A percentile compares a stretch with the other conserved stretches of the same genome.
Conservation (phyloP, 2,113 vertebrate species). For the Proteles cristata region DNA sequence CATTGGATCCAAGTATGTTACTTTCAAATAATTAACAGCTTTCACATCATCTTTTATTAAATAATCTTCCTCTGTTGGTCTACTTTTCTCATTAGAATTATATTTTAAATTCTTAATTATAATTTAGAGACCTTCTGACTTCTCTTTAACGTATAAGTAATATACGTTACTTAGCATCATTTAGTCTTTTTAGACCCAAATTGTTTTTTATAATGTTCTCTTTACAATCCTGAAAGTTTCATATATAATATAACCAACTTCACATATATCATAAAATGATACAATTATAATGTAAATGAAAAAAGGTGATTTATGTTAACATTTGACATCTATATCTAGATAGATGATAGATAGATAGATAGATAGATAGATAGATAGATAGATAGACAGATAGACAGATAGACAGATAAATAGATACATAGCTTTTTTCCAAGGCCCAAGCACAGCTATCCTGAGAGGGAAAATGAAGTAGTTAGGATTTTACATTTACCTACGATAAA, state of each 20-base stretch:
- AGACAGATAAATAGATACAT: too few species aligned
- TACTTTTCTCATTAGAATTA: neutral
- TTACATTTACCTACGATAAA: neutral
- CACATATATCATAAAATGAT: neutral
- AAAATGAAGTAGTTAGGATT: neutral
- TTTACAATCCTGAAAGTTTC: neutral
- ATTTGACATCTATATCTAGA: neutral
- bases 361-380: neutral
- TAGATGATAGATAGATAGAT: neutral
- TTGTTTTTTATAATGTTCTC: neutral
- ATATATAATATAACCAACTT: neutral
- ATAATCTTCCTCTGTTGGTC: neutral
- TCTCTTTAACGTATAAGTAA: neutral
- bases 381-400: neutral
- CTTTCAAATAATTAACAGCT: neutral
- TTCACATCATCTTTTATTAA: neutral
- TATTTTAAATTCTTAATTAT: slow-evolving; percentile 10
- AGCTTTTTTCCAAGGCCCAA: neutral
- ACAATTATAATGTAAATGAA: neutral
- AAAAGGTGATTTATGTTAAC: neutral
- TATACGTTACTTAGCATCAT: neutral
- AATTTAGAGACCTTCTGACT: neutral
- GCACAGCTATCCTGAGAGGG: accelerated
- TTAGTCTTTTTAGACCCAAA: neutral
- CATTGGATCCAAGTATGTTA: neutral